Percentiles rank a stretch among this genome's conserved stretches.
phyloP scores from a whole-genome alignment of 1,140 invertebrate species.

The Aphidius gifuensis region DNA sequence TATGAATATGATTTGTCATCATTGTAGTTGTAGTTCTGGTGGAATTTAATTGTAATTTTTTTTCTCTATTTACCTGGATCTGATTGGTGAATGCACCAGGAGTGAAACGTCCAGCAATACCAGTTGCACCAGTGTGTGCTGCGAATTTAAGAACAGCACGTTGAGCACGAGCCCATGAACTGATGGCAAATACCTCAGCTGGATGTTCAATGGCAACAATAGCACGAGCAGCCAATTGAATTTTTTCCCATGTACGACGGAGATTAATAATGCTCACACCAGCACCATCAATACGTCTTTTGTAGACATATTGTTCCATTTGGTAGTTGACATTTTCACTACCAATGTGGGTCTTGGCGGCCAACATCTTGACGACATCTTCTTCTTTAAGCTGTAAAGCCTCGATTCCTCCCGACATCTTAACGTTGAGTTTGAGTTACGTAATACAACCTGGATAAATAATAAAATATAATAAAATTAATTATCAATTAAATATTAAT shows the following conservation, averaged over 20 bases:
- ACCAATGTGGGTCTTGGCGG: slow-evolving; percentile 90
- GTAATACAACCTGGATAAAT: slow-evolving; percentile 43
- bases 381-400: slow-evolving; percentile 84
- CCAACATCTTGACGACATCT: slow-evolving; percentile 98
- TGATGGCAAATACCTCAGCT: slow-evolving; percentile 95
- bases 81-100: slow-evolving; percentile 98
- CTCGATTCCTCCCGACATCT: slow-evolving; percentile 92
- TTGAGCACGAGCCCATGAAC: slow-evolving; percentile 92
- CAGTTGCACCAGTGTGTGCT: slow-evolving; percentile 94
- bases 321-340: slow-evolving; percentile 93
- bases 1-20: slow-evolving; percentile 33
- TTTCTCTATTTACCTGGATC: slow-evolving; percentile 64
- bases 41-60: neutral
- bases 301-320: slow-evolving; percentile 93
- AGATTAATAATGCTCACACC: slow-evolving; percentile 91
- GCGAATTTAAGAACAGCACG: slow-evolving; percentile 98
- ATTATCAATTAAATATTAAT: too few relatives aligned
- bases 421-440: slow-evolving; percentile 67
- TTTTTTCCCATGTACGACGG: slow-evolving; percentile 97
- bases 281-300: slow-evolving; percentile 83
- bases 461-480: too few relatives aligned
- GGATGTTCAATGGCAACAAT: slow-evolving; percentile 98
- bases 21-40: neutral
- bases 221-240: slow-evolving; percentile 92
- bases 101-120: slow-evolving; percentile 98